Evolutionary conservation across 2,797 vertebrate species (phyloP).

Genomic region (Enteromius fasciolatus): DNA sequence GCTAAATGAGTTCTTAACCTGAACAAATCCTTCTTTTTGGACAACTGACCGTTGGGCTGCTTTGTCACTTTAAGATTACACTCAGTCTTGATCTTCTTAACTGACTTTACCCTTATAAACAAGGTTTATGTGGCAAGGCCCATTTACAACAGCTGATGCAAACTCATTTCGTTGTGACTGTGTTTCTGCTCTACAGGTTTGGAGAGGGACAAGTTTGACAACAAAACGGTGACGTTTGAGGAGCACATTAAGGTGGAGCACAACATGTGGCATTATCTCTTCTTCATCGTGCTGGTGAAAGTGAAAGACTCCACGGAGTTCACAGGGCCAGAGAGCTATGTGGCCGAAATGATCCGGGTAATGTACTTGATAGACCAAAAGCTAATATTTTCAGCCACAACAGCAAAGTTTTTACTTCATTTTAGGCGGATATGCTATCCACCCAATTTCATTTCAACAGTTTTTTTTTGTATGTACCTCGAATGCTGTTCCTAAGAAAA

Average conservation of each 20-base stretch:
- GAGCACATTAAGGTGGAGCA: constrained; percentile 99
- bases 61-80: constrained; percentile 12
- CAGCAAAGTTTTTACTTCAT: not conserved
- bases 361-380: not conserved
- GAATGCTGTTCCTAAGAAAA: not conserved
- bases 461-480: not conserved
- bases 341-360: constrained; percentile 98
- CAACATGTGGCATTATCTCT: constrained; percentile 99
- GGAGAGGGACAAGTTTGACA: constrained; percentile 98
- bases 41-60: not conserved
- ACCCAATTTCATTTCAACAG: not conserved
- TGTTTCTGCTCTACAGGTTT: constrained; percentile 77
- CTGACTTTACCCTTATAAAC: not conserved
- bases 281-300: constrained; percentile 96
- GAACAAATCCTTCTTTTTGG: not conserved
- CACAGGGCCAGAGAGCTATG: constrained; percentile 96
- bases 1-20: not conserved
- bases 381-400: not conserved
- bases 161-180: not conserved
- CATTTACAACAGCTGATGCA: not conserved
- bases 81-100: constrained; percentile 10
- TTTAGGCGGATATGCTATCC: not conserved
- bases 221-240: constrained; percentile 98
- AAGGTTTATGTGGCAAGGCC: not conserved
- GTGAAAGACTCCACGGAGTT: constrained; percentile 98